These are phyloP conservation scores for Hoplostethus mediterraneus DNA, from an alignment of 2,797 vertebrate species.

Conservation along the genomic window DNA sequence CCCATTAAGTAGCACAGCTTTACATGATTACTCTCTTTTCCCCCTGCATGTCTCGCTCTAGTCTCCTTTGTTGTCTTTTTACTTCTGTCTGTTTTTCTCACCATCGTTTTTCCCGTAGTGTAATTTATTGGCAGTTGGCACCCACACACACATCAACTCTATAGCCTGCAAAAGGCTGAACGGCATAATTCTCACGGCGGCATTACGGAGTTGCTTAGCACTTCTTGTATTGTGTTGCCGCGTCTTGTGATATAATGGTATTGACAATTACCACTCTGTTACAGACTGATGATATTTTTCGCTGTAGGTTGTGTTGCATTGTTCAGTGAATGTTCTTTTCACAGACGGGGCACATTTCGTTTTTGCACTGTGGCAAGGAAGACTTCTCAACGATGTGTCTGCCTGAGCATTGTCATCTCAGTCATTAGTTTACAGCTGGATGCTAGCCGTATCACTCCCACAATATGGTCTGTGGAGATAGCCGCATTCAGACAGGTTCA, in stretches of 20 bases:
- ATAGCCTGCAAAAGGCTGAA: conserved; percentile 1
- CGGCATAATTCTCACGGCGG: conserved; percentile 1
- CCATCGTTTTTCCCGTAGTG: background rate
- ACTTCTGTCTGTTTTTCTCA: background rate
- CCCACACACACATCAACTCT: conserved; percentile 13
- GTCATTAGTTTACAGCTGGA: conserved; percentile 67
- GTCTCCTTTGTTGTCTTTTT: background rate
- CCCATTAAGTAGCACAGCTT: conserved; percentile 64
- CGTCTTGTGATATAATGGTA: conserved; percentile 35
- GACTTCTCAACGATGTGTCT: conserved; percentile 49
- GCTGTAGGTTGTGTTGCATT: conserved; percentile 17
- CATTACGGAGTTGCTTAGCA: conserved; percentile 12
- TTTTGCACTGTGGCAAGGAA: conserved; percentile 29
- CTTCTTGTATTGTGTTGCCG: conserved; percentile 27
- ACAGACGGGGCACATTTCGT: conserved; percentile 36
- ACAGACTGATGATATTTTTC: conserved; percentile 28
- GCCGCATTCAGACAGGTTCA: conserved; percentile 66
- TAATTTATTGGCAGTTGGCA: conserved; percentile 22
- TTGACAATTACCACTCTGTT: conserved; percentile 38
- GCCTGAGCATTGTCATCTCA: conserved; percentile 57
- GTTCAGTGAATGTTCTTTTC: conserved; percentile 41
- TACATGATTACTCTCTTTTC: conserved; percentile 31
- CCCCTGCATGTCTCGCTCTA: background rate
- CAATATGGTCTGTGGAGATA: conserved; percentile 77
- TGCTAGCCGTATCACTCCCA: conserved; percentile 52